Percentiles rank a stretch among this genome's conserved stretches.
These are phyloP conservation scores for Philopotamus ludificatus DNA, from an alignment of 1,140 invertebrate species.

Conservation along the genomic window DNA sequence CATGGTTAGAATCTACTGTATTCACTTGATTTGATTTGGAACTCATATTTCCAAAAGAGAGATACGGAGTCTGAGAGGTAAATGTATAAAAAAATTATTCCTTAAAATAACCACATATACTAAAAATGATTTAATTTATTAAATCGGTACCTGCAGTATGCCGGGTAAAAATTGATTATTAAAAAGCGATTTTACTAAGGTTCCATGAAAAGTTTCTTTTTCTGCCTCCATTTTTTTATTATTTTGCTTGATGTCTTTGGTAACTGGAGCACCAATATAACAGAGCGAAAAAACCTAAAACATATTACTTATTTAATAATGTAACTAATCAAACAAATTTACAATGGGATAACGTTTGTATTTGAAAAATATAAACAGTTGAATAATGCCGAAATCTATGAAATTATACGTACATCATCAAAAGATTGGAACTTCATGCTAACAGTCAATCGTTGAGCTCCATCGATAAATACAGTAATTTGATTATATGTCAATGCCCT, in stretches of 20 bases:
- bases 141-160: constrained; percentile 46
- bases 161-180: constrained; percentile 39
- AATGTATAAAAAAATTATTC: constrained; percentile 1
- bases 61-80: constrained; percentile 34
- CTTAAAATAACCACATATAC: not conserved
- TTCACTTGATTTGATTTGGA: constrained; percentile 26
- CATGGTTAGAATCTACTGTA: constrained; percentile 27
- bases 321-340: not conserved
- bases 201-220: constrained; percentile 41
- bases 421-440: constrained; percentile 62
- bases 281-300: constrained; percentile 55
- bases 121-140: constrained; percentile 5
- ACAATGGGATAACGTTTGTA: not conserved
- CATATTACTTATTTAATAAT: not conserved
- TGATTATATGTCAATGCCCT: constrained; percentile 65
- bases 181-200: constrained; percentile 37
- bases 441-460: constrained; percentile 56
- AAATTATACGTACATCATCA: constrained; percentile 54
- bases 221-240: constrained; percentile 36
- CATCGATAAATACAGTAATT: constrained; percentile 63
- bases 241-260: constrained; percentile 26
- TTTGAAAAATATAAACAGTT: not conserved
- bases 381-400: not conserved
- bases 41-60: constrained; percentile 37
- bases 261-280: constrained; percentile 51